Conservation (phyloP, 1,140 invertebrate genomes). For the Trinorchestia longiramus region DNA sequence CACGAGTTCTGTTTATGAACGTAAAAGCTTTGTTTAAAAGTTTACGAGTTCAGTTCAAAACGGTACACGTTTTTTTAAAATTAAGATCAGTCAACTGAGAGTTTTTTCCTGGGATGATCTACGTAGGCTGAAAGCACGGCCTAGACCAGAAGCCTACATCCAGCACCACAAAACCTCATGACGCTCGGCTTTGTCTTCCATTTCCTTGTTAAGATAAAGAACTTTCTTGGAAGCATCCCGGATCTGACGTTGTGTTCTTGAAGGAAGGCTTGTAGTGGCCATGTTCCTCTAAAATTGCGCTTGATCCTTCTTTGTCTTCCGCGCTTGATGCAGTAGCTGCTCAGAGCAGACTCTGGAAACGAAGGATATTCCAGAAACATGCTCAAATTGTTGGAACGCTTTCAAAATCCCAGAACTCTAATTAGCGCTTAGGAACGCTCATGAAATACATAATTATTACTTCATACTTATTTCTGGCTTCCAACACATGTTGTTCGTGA, state of each 20-base stretch:
- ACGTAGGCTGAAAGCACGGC: neutral
- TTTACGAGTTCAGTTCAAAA: neutral
- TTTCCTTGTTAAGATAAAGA: constrained; percentile 55
- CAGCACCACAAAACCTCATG: constrained; percentile 7
- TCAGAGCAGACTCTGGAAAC: neutral
- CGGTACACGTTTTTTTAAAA: neutral
- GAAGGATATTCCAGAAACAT: neutral
- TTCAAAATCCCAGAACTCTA: neutral
- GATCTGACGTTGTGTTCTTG: neutral
- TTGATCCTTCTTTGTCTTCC: constrained; percentile 22
- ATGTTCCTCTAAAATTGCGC: constrained; percentile 24
- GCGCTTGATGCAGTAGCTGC: neutral
- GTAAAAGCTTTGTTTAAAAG: neutral
- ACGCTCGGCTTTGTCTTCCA: constrained; percentile 44
- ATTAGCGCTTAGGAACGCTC: neutral
- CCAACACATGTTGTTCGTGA: neutral
- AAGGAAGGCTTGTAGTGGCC: constrained; percentile 37
- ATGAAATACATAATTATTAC: neutral
- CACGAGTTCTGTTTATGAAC: neutral
- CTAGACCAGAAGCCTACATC: neutral
- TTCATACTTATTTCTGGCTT: neutral
- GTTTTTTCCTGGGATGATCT: neutral
- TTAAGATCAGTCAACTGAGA: neutral
- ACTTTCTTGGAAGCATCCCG: constrained; percentile 17
- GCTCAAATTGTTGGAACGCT: neutral